Evolutionary conservation across 2,113 vertebrate species (phyloP).

Genomic region (Rana temporaria): DNA sequence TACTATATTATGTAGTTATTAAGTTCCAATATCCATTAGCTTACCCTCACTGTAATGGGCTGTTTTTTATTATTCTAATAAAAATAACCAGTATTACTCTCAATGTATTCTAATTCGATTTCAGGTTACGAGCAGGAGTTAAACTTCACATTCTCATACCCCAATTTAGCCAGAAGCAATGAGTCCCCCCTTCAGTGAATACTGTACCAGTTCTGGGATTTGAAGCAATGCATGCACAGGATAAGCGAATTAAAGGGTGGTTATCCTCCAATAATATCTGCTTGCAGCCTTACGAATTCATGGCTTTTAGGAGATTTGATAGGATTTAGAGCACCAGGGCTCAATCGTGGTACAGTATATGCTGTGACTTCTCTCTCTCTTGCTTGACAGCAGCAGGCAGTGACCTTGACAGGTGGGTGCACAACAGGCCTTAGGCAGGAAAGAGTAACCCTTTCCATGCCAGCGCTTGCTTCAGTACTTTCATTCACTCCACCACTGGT

Average conservation of each 20-base stretch:
- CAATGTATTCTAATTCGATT: no score
- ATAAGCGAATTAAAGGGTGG: not conserved
- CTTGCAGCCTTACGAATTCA: not conserved
- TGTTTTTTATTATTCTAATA: no score
- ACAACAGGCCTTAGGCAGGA: not conserved
- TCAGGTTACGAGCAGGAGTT: no score
- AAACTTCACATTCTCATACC: not conserved
- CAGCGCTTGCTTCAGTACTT: not conserved
- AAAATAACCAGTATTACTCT: no score
- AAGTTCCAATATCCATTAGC: no score
- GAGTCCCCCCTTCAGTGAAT: not conserved
- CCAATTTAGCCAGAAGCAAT: not conserved
- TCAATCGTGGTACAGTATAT: not conserved
- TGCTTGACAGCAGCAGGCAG: constrained; percentile 21
- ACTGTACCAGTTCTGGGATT: no score
- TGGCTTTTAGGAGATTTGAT: constrained; percentile 15
- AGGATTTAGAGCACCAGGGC: constrained; percentile 5
- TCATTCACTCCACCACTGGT: not conserved
- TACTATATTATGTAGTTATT: no score
- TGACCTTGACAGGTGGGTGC: constrained; percentile 17
- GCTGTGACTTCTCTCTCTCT: constrained; percentile 25
- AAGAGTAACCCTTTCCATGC: constrained; percentile 15
- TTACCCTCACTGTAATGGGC: no score
- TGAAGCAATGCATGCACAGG: not conserved
- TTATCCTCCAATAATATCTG: not conserved